phyloP scores from a whole-genome alignment of 2,113 vertebrate genomes.

The Pithys albifrons region DNA sequence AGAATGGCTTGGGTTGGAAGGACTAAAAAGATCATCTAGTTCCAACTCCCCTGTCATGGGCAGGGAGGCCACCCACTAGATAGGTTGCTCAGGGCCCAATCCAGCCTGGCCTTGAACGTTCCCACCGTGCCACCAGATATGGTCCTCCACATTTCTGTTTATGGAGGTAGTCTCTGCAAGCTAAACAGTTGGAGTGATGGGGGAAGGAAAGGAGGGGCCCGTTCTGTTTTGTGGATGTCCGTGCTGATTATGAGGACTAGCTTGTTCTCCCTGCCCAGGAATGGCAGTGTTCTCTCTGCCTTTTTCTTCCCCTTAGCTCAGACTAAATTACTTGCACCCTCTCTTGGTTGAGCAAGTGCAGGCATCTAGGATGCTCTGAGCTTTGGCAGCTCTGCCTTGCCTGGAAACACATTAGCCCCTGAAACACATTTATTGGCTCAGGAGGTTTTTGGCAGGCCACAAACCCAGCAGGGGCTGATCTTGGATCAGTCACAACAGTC shows the following conservation, averaged over 20 bases:
- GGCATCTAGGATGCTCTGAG: background rate
- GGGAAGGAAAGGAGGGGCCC: background rate
- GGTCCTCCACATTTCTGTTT: background rate
- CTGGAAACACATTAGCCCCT: background rate
- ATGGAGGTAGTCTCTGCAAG: background rate
- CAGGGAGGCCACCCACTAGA: background rate
- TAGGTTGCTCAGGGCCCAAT: background rate
- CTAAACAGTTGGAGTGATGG: background rate
- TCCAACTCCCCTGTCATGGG: background rate
- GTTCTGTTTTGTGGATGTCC: background rate
- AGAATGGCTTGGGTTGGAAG: background rate
- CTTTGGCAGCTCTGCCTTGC: background rate
- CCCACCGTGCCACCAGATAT: background rate
- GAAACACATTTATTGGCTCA: background rate
- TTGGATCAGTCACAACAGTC: background rate
- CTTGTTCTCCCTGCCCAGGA: background rate
- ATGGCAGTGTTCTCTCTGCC: fast-evolving
- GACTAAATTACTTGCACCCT: background rate
- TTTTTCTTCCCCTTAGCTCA: background rate
- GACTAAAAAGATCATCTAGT: background rate
- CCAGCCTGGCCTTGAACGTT: background rate
- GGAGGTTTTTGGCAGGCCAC: background rate
- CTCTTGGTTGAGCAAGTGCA: background rate
- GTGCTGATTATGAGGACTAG: background rate
- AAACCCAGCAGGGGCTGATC: background rate